phyloP scores from a whole-genome alignment of 2,888 invertebrate species.

The Yponomeuta malinellus region DNA sequence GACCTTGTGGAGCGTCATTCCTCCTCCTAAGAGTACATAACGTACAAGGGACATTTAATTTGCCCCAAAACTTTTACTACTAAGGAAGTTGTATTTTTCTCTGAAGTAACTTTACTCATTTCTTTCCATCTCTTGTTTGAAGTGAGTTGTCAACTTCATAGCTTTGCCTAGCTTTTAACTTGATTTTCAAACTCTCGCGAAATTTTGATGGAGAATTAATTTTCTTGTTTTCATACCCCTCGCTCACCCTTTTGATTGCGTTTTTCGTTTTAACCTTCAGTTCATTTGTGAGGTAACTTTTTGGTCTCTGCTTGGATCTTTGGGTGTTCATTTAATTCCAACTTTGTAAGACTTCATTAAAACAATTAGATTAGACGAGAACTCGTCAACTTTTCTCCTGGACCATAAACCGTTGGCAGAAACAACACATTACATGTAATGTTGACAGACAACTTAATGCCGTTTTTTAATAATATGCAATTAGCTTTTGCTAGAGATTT shows the following conservation, averaged over 20 bases:
- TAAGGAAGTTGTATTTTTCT: constrained; percentile 37
- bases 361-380: no score
- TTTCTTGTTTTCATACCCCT: constrained; percentile 29
- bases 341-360: not conserved
- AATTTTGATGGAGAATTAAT: constrained; percentile 53
- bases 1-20: no score
- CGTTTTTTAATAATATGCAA: no score
- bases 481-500: no score
- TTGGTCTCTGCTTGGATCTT: not conserved
- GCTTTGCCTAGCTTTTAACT: constrained; percentile 50
- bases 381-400: no score
- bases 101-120: constrained; percentile 64
- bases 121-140: constrained; percentile 54
- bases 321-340: not conserved
- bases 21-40: no score
- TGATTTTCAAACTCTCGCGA: constrained; percentile 51
- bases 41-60: no score
- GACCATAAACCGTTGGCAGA: no score
- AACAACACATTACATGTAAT: no score
- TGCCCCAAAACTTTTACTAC: not conserved
- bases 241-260: constrained; percentile 11
- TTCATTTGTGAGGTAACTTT: constrained; percentile 8
- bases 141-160: constrained; percentile 46
- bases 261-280: constrained; percentile 16
- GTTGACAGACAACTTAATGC: no score